A percentile compares a stretch with the other conserved stretches of the same genome.
phyloP scores from a whole-genome alignment of 2,888 invertebrate genomes.

The Diplazon laetatorius region DNA sequence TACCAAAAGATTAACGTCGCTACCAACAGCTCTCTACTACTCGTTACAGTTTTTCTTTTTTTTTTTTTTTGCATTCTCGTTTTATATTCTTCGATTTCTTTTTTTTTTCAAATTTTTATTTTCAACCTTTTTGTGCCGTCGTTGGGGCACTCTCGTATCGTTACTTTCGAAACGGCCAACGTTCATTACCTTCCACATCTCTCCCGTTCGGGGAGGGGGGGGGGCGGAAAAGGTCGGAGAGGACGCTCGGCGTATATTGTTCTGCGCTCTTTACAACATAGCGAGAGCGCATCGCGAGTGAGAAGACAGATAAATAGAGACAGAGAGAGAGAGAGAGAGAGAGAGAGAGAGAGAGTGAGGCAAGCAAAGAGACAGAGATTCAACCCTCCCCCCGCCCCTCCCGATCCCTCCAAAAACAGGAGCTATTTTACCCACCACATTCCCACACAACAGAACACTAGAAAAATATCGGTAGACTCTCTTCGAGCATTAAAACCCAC shows the following conservation, averaged over 20 bases:
- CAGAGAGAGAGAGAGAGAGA: too few species aligned
- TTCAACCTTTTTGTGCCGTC: constrained; percentile 33
- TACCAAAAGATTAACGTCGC: constrained; percentile 5
- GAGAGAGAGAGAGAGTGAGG: constrained; percentile 27
- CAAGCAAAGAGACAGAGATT: too few species aligned
- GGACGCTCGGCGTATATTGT: constrained; percentile 53
- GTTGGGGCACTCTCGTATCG: constrained; percentile 56
- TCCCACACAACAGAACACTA: constrained; percentile 41
- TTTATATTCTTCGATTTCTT: neutral
- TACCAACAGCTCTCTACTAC: neutral
- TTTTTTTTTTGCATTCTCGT: neutral
- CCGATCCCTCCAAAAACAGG: constrained; percentile 2
- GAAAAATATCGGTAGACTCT: constrained; percentile 54
- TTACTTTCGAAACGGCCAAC: constrained; percentile 61
- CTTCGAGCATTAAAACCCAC: constrained; percentile 50
- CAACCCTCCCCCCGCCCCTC: neutral
- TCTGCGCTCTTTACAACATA: constrained; percentile 44
- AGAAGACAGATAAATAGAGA: too few species aligned
- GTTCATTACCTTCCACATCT: constrained; percentile 58
- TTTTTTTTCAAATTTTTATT: constrained; percentile 4
- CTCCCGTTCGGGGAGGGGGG: constrained; percentile 36
- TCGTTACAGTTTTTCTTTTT: neutral
- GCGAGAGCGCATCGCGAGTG: constrained; percentile 23
- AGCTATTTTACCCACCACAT: constrained; percentile 33
- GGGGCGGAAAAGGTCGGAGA: constrained; percentile 59